A percentile compares a stretch with the other conserved stretches of the same genome.
phyloP scores from a whole-genome alignment of 2,888 invertebrate species.

The Drosophila conformis region DNA sequence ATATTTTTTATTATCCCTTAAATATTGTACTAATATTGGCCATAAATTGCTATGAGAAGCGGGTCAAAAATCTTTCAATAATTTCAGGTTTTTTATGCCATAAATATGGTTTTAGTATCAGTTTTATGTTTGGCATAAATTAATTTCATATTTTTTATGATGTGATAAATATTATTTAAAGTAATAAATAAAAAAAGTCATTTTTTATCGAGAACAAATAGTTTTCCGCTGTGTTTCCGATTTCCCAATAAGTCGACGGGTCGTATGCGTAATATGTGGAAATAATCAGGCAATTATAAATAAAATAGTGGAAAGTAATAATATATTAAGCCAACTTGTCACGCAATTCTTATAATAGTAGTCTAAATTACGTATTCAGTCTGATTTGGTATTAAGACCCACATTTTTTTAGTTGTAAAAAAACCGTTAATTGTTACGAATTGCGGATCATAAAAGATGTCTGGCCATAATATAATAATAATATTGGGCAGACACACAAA shows the following conservation, averaged over 20 bases:
- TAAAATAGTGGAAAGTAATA: not conserved
- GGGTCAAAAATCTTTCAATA: not conserved
- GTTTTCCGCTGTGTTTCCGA: not conserved
- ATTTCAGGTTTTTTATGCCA: not conserved
- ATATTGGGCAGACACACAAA: slow-evolving; percentile 20
- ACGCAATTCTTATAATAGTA: not conserved
- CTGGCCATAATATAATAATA: slow-evolving; percentile 9
- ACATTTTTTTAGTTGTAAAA: not conserved
- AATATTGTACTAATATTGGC: not conserved
- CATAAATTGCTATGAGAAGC: not conserved
- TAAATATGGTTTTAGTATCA: not conserved
- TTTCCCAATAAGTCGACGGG: not conserved
- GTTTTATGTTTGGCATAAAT: not conserved
- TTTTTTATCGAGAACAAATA: not conserved
- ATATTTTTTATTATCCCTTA: not conserved
- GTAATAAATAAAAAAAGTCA: not conserved
- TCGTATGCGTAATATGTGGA: slow-evolving; percentile 23
- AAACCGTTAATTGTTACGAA: slow-evolving; percentile 2
- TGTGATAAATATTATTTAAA: not conserved
- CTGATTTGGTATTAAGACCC: not conserved
- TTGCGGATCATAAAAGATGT: not conserved
- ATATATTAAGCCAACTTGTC: not conserved
- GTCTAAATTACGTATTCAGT: not conserved
- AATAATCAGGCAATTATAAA: not conserved
- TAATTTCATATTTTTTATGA: not conserved